Conservation (phyloP, 64 coral and sea anemone species). For the Porites australiensis region DNA sequence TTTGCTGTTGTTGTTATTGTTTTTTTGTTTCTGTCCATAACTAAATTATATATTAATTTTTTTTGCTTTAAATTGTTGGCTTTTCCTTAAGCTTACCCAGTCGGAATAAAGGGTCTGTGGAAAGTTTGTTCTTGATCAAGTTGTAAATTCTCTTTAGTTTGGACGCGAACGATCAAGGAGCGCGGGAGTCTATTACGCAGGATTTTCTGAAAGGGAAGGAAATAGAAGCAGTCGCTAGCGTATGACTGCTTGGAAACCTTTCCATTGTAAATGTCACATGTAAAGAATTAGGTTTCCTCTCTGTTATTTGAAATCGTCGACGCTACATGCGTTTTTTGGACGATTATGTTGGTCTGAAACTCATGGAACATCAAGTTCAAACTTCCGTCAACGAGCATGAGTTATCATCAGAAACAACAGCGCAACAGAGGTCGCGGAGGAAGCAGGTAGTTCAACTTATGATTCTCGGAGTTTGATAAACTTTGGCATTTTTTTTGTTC, state of each 20-base stretch:
- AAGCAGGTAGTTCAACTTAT: constrained; percentile 4
- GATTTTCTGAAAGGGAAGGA: constrained; percentile 51
- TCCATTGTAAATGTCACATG: constrained; percentile 13
- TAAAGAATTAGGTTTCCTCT: constrained; percentile 18
- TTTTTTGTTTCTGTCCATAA: no score
- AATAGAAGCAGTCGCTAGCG: constrained; percentile 27
- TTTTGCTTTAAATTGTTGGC: no score
- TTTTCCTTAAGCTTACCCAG: no score
- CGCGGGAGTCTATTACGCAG: constrained; percentile 52
- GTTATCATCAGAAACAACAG: constrained; percentile 20
- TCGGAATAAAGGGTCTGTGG: no score
- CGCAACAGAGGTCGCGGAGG: constrained; percentile 26
- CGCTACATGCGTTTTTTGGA: constrained; percentile 6
- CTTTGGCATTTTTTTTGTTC: background rate
- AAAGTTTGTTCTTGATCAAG: background rate
- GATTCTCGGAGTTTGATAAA: constrained; percentile 1
- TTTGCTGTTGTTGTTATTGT: no score
- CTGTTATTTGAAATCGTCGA: constrained; percentile 27
- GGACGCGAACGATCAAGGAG: background rate
- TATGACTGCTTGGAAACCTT: constrained; percentile 46
- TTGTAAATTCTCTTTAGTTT: constrained; percentile 14
- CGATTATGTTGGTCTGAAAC: constrained; percentile 40
- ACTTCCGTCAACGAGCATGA: constrained; percentile 39
- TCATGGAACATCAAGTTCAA: constrained; percentile 43
- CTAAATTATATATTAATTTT: no score